phyloP scores from a whole-genome alignment of 1,140 invertebrate species.

The Drosophila simulans region DNA sequence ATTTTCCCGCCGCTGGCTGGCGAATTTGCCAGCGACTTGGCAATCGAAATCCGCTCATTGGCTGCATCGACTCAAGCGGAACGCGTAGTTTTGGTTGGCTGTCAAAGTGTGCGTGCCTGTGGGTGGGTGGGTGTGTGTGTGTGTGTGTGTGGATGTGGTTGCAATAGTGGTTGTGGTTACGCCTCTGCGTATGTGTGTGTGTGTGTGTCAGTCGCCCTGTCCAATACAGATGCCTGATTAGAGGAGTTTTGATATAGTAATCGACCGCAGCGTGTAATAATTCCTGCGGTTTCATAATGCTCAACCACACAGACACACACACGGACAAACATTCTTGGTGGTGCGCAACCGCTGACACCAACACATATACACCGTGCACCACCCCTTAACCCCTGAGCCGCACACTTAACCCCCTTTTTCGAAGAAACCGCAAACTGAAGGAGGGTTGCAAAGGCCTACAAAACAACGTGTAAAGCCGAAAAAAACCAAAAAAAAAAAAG shows the following conservation, averaged over 20 bases:
- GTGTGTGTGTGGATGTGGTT: constrained; percentile 12
- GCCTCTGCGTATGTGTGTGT: constrained; percentile 11
- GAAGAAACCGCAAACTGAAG: constrained; percentile 68
- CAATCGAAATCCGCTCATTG: constrained; percentile 45
- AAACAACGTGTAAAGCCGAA: constrained; percentile 33
- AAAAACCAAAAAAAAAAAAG: not conserved
- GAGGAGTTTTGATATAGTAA: constrained; percentile 78
- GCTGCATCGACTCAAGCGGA: constrained; percentile 42
- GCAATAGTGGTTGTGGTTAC: constrained; percentile 48
- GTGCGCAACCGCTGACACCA: constrained; percentile 72
- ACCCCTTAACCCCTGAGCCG: constrained; percentile 25
- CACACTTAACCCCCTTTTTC: constrained; percentile 20
- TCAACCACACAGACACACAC: constrained; percentile 60
- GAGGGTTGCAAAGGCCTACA: constrained; percentile 56
- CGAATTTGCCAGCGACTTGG: constrained; percentile 7
- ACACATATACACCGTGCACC: constrained; percentile 40
- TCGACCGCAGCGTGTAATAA: constrained; percentile 83
- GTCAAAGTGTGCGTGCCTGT: constrained; percentile 15
- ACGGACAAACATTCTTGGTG: constrained; percentile 45
- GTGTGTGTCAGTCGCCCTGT: constrained; percentile 18
- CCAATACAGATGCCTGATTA: constrained; percentile 56
- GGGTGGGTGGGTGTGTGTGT: not conserved
- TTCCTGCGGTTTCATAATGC: constrained; percentile 83
- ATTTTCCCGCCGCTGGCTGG: not conserved
- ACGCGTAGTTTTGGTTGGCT: constrained; percentile 53